phyloP scores from a whole-genome alignment of 1,140 invertebrate genomes.

The Akabosia matsudoensis region DNA sequence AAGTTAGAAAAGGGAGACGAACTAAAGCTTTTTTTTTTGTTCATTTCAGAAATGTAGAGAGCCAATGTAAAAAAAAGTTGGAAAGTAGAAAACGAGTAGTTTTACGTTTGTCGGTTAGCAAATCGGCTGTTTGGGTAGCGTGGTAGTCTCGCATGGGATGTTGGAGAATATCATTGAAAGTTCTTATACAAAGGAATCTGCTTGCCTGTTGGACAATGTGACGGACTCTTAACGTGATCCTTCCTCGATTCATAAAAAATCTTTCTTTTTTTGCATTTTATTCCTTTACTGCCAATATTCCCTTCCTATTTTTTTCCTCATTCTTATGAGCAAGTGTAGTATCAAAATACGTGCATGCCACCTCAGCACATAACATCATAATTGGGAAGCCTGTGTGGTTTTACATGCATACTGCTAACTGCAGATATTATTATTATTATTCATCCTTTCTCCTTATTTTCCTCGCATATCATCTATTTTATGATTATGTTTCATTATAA shows the following conservation, averaged over 20 bases:
- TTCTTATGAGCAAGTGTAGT: background rate
- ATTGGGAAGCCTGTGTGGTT: conserved; percentile 10
- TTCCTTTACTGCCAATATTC: background rate
- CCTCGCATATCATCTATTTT: background rate
- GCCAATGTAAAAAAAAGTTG: background rate
- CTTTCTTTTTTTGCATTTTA: background rate
- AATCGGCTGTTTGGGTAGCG: background rate
- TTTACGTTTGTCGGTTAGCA: background rate
- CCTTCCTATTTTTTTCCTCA: background rate
- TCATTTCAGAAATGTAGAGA: conserved; percentile 4
- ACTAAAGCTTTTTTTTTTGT: background rate
- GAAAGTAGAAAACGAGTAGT: conserved; percentile 5
- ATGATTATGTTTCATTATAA: no score
- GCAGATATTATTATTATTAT: background rate
- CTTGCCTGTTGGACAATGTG: conserved; percentile 13
- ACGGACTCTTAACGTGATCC: background rate
- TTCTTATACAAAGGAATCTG: background rate
- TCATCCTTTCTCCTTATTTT: background rate
- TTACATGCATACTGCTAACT: background rate
- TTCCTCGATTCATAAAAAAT: background rate
- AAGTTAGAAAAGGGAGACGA: background rate
- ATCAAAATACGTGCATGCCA: background rate
- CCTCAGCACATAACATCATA: conserved; percentile 7
- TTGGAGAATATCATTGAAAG: background rate
- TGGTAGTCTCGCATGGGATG: no score